Percentiles rank a stretch among this genome's conserved stretches.
Conservation (phyloP, 35 echinoderm and acorn worm genomes). For the Ophiothrix spiculata region DNA sequence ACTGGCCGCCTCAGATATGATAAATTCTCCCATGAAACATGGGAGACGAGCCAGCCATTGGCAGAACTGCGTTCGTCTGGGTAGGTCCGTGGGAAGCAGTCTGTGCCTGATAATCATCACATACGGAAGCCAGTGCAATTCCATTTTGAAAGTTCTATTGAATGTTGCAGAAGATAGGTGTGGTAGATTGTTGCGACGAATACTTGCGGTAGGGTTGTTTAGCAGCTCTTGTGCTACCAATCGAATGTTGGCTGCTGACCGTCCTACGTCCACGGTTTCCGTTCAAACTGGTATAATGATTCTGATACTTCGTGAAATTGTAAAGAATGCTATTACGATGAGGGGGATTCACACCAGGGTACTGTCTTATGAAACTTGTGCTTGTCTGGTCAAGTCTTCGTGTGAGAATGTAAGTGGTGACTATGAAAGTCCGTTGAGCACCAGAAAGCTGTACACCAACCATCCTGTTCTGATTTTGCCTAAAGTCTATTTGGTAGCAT, state of each 20-base stretch:
- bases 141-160: background rate
- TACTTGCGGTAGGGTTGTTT: background rate
- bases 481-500: no score
- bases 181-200: background rate
- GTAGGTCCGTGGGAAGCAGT: background rate
- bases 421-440: background rate
- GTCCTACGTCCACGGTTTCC: no score
- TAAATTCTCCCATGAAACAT: background rate
- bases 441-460: background rate
- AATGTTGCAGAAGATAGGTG: no score
- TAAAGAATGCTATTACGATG: background rate
- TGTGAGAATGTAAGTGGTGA: background rate
- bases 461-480: background rate
- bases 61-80: background rate
- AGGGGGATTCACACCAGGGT: background rate
- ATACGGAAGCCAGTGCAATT: background rate
- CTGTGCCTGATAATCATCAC: background rate
- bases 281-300: no score
- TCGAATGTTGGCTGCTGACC: background rate
- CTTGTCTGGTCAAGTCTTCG: background rate
- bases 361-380: background rate
- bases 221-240: background rate
- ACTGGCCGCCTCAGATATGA: background rate
- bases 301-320: no score
- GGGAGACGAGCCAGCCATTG: no score